Evolutionary conservation across 2,888 invertebrate genomes (phyloP), one percentile per base, ranked within the genome.

Genomic region (Nemotelus pantherinus): DNA sequence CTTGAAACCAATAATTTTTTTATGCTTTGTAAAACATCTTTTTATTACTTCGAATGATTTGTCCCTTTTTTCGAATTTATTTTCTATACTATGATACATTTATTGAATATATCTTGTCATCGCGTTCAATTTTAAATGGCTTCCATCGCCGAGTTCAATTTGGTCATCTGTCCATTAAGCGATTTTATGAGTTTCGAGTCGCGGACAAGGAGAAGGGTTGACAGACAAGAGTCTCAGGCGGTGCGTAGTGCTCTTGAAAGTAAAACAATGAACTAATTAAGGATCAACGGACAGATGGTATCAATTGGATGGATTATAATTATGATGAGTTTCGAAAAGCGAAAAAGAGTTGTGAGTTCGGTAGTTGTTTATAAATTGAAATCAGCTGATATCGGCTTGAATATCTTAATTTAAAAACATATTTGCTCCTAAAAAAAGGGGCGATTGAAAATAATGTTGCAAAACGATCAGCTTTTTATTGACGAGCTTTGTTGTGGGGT

Each of bases 41-140:
- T 65, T 44, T 65, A 44, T 67, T n/a, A 6, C 41, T 50, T 67
- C n/a, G 7, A 65, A n/a, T 7, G 50, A 67, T 67, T 67, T 48
- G 39, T 67, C 50, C 48, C 67, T 67, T 47, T 7, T 7, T 9
- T 67, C n/a, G n/a, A n/a, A 48, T 48, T 44, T 3, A 48, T 67
- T 25, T 10, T 67, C 67, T 50, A 47, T 57, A n/a, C 10, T 10
- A 57, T 53, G 10, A 53, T 67, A 67, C 67, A 48, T 67, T 25
- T 67, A 67, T 67, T 67, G 67, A 67, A 47, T 44, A 65, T 2
- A 50, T 67, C 48, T 67, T 67, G 67, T 67, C 67, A 67, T 67
- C 67, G 39, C 2, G 67, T 67, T 48, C 39, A 47, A 67, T 67
- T 67, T 67, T 67, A 67, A 67, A 67, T 48, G 67, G 25, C 67